A percentile compares a stretch with the other conserved stretches of the same genome.
These are phyloP conservation scores for Sebastes oblongus DNA, from an alignment of 2,797 vertebrate species.

Conservation along the genomic window DNA sequence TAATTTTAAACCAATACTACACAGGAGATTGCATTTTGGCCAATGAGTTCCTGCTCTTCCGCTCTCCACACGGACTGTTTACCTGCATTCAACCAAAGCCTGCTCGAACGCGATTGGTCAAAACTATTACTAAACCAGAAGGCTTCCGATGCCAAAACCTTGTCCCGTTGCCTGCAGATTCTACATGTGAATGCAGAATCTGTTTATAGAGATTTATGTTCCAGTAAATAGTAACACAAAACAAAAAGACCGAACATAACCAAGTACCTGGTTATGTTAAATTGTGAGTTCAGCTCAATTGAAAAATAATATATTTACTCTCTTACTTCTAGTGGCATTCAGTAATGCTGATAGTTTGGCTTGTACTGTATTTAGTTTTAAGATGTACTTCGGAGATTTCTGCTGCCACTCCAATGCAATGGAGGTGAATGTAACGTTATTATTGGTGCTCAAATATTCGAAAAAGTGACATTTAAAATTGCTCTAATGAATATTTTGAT, in stretches of 20 bases:
- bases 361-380: not conserved
- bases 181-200: too few species aligned
- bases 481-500: not conserved
- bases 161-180: too few species aligned
- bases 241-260: not conserved
- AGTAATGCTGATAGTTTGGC: not conserved
- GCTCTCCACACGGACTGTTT: too few species aligned
- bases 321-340: not conserved
- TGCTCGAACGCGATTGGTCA: too few species aligned
- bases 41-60: too few species aligned
- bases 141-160: too few species aligned
- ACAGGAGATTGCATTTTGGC: too few species aligned
- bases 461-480: not conserved
- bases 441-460: not conserved
- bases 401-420: not conserved
- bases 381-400: not conserved
- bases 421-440: not conserved
- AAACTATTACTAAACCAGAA: too few species aligned
- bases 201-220: not conserved
- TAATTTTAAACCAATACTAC: not conserved
- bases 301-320: not conserved
- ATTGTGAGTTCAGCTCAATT: not conserved
- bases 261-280: not conserved
- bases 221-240: not conserved
- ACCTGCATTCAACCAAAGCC: too few species aligned